phyloP scores from a whole-genome alignment of 2,797 vertebrate genomes.

The Cottoperca gobio region DNA sequence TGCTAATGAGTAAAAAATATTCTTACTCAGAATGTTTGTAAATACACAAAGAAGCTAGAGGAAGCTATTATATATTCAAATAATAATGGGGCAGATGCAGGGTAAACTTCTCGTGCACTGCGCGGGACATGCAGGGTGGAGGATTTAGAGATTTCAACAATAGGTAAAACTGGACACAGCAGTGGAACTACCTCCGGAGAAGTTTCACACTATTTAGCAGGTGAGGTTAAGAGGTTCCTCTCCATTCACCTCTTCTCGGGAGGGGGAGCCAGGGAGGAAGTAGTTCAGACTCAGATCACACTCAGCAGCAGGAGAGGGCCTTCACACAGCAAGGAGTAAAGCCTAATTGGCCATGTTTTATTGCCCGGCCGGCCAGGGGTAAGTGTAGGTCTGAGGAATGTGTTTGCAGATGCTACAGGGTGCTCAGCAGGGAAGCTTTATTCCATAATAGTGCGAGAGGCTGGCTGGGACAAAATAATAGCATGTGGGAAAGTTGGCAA shows the following conservation, averaged over 20 bases:
- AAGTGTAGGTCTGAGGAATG: slow-evolving; percentile 70
- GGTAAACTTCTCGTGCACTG: not conserved
- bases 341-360: slow-evolving; percentile 76
- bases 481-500: slow-evolving; percentile 37
- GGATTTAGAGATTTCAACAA: not conserved
- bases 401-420: slow-evolving; percentile 70
- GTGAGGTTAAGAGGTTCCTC: slow-evolving; percentile 18
- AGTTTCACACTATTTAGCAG: slow-evolving; percentile 37
- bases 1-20: not conserved
- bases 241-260: slow-evolving; percentile 46
- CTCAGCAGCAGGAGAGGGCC: slow-evolving; percentile 65
- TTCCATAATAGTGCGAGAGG: slow-evolving; percentile 57
- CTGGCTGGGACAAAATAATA: slow-evolving; percentile 52
- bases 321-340: slow-evolving; percentile 67
- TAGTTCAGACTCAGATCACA: slow-evolving; percentile 70
- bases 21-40: no score
- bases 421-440: slow-evolving; percentile 55
- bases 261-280: slow-evolving; percentile 60
- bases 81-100: not conserved
- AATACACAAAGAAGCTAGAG: not conserved
- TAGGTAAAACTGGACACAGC: not conserved
- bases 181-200: not conserved
- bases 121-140: not conserved
- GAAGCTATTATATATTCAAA: not conserved
- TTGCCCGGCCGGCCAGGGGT: slow-evolving; percentile 63